Percentiles rank a stretch among this genome's conserved stretches.
Conservation (phyloP, 2,888 invertebrate species). For the Caenorhabditis plicata region DNA sequence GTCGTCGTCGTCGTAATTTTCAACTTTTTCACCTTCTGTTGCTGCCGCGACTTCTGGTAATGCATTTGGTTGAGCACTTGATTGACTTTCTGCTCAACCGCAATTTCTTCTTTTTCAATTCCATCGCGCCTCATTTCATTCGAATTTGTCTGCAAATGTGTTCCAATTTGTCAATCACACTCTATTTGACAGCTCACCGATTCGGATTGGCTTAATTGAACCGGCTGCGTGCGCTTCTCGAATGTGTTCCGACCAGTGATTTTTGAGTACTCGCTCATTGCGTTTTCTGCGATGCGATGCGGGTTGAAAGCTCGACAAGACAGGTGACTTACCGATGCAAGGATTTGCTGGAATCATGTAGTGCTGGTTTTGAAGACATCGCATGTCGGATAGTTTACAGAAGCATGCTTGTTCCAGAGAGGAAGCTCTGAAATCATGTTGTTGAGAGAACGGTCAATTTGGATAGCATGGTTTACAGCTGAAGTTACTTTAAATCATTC, state of each 20-base stretch:
- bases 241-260: constrained; percentile 31
- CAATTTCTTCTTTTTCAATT: not conserved
- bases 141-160: no score
- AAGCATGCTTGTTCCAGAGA: constrained; percentile 58
- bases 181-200: no score
- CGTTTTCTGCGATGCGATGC: constrained; percentile 30
- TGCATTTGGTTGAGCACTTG: not conserved
- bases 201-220: constrained; percentile 23
- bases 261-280: constrained; percentile 45
- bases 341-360: constrained; percentile 59
- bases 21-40: constrained; percentile 6
- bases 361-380: constrained; percentile 47
- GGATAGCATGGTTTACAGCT: no score
- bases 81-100: not conserved
- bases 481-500: no score
- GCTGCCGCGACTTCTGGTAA: not conserved
- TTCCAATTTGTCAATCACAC: no score
- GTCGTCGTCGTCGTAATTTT: constrained; percentile 11
- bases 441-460: no score
- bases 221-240: no score
- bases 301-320: no score
- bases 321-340: constrained; percentile 47
- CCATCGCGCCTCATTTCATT: no score
- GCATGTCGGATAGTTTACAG: constrained; percentile 49
- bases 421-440: constrained; percentile 50